Percentiles rank a stretch among this genome's conserved stretches.
Conservation (phyloP, 2,797 vertebrate genomes). For the Notolabrus celidotus region DNA sequence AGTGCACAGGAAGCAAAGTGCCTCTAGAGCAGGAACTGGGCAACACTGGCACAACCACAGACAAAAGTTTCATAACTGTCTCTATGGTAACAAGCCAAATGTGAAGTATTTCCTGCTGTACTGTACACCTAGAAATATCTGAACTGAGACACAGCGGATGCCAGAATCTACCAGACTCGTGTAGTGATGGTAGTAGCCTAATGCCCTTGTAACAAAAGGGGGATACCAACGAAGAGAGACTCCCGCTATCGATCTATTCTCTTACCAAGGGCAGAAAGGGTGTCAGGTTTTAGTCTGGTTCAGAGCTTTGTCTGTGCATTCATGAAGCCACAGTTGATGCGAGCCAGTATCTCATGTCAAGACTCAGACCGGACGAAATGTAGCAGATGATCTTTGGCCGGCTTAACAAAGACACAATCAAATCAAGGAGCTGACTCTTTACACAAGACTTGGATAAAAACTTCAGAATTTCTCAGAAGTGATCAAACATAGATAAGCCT, state of each 20-base stretch:
- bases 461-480: neutral
- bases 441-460: conserved; percentile 5
- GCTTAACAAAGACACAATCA: conserved; percentile 5
- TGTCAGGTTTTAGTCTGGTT: conserved; percentile 74
- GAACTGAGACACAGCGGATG: neutral
- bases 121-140: conserved; percentile 17
- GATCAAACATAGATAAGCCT: neutral
- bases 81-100: conserved; percentile 57
- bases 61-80: conserved; percentile 52
- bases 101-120: conserved; percentile 30
- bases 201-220: conserved; percentile 55
- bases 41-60: conserved; percentile 68
- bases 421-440: neutral
- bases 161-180: conserved; percentile 13
- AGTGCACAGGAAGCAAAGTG: conserved; percentile 46
- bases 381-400: conserved; percentile 9
- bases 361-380: conserved; percentile 34
- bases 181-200: conserved; percentile 29
- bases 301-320: conserved; percentile 56
- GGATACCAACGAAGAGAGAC: conserved; percentile 52
- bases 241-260: conserved; percentile 69
- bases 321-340: conserved; percentile 44
- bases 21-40: conserved; percentile 51
- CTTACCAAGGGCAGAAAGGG: conserved; percentile 72
- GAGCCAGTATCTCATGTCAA: conserved; percentile 46